A percentile compares a stretch with the other conserved stretches of the same genome.
phyloP scores from a whole-genome alignment of 2,888 invertebrate genomes.

The Meteorus colon region DNA sequence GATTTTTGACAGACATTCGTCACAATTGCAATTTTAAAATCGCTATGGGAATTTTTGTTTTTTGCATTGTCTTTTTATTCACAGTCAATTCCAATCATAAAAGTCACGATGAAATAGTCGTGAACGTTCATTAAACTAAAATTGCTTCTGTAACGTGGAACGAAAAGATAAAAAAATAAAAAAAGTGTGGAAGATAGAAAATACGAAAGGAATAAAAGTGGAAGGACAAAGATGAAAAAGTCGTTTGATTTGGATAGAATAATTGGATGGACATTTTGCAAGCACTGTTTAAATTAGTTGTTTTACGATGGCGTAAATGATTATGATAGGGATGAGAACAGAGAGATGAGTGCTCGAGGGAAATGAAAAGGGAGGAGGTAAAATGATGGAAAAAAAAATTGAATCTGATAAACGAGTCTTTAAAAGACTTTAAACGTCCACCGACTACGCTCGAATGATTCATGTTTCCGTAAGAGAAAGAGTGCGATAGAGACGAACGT shows the following conservation, averaged over 20 bases:
- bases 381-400: not conserved
- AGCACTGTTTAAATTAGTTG: not conserved
- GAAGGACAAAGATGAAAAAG: not conserved
- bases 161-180: conserved; percentile 1
- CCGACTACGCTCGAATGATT: conserved; percentile 20
- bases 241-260: conserved; percentile 22
- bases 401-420: conserved; percentile 4
- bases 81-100: conserved; percentile 22
- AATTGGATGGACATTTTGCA: conserved; percentile 23
- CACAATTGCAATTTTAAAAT: conserved; percentile 7
- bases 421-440: not conserved
- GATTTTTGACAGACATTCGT: not conserved
- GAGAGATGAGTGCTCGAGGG: not conserved
- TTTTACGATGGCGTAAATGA: not conserved
- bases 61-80: not conserved
- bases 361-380: not conserved
- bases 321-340: not conserved
- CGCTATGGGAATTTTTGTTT: not conserved
- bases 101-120: conserved; percentile 26
- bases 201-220: too few species aligned
- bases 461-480: not conserved
- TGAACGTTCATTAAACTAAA: conserved; percentile 36
- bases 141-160: conserved; percentile 14
- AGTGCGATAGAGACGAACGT: not conserved
- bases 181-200: not conserved